Evolutionary conservation across 37 sponge, comb jelly and placozoan species (phyloP), one percentile per base, ranked within the genome.

Genomic region (Diacarnus erythraeanus): DNA sequence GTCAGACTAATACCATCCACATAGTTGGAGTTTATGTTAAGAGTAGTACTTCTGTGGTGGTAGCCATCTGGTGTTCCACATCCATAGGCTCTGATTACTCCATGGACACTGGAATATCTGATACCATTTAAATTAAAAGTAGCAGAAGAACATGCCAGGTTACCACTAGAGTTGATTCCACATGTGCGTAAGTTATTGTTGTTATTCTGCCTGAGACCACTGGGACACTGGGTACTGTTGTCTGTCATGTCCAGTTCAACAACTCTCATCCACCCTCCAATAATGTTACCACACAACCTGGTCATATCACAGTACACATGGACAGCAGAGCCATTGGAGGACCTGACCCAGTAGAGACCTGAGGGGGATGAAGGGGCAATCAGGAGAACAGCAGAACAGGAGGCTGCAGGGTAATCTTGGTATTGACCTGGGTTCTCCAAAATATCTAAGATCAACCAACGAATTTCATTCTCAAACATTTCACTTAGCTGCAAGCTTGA

Each of bases 21-120:
- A 61, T 83, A 83, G 3, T 42, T 18, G 38, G 35, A 23, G 15
- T 83, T 56, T 17, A 83, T 36, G 51, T 37, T 56, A 15, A 29
- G 18, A 25, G 27, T n/a, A 57, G 29, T 65, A 64, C 33, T 65
- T 3, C 34, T 30, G 17, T 35, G 30, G 18, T 27, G 27, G 40
- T 80, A 80, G 2, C 64, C 85, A 60, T 80, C 76, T 26, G 76
- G 44, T 23, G 70, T 43, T 20, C 33, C 34, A 35, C 42, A 34
- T 40, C 84, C 80, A 70, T 84, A 89, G 8, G 80, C 90, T 67
- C 33, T 57, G 38, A 83, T 70, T 42, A 72, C 57, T 43, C 90
- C 90, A 75, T 85, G 84, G 1, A 89, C 77, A 18, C 80, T 43
- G 27, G 76, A 67, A 71, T 84, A 89, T 42, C 40, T 39, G 21